phyloP scores from a whole-genome alignment of 2,113 vertebrate genomes.

The Lophura nycthemera region DNA sequence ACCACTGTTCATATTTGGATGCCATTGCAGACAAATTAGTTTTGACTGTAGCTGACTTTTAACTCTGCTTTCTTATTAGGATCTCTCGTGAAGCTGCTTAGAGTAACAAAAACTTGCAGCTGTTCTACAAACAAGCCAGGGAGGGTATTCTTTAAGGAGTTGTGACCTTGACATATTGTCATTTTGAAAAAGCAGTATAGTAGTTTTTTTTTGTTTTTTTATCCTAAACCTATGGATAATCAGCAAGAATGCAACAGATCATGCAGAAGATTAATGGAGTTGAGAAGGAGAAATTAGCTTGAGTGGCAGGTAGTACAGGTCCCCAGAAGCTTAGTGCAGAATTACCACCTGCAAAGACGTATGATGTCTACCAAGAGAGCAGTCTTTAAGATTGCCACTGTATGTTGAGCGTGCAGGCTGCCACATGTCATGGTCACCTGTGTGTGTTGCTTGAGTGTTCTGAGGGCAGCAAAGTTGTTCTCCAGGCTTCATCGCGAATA shows the following conservation, averaged over 20 bases:
- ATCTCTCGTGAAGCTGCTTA: background rate
- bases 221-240: background rate
- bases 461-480: background rate
- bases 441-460: rapidly evolving
- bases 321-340: background rate
- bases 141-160: background rate
- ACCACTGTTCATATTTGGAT: background rate
- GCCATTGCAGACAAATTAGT: background rate
- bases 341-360: background rate
- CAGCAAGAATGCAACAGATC: background rate
- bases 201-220: background rate
- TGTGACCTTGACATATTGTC: background rate
- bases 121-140: background rate
- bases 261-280: background rate
- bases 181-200: background rate
- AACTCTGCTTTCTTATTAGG: background rate
- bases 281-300: background rate
- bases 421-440: background rate
- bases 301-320: background rate
- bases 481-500: rapidly evolving
- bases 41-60: background rate
- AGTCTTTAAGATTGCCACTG: background rate
- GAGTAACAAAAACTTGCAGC: background rate
- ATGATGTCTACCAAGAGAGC: background rate
- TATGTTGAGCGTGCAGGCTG: background rate